Evolutionary conservation across 2,797 vertebrate genomes (phyloP).

Genomic region (Falco columbarius): DNA sequence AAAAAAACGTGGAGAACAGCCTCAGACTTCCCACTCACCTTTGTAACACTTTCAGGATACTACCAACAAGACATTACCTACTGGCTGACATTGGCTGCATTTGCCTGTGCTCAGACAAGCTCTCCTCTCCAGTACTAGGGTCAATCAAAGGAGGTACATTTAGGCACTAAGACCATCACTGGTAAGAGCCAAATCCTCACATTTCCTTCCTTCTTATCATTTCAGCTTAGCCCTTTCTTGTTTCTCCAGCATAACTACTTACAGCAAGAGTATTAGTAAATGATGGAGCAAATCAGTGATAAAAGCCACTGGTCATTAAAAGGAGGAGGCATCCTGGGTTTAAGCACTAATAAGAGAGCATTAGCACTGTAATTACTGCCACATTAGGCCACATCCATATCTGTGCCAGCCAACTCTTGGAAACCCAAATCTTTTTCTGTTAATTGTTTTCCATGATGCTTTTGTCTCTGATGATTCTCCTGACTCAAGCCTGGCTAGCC

Average conservation of each 20-base stretch:
- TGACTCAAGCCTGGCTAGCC: neutral
- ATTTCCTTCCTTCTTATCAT: neutral
- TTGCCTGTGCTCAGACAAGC: neutral
- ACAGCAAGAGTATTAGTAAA: conserved; percentile 29
- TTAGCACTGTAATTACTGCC: conserved; percentile 9
- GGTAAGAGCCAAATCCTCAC: neutral
- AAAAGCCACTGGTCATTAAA: conserved; percentile 37
- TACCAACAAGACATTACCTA: neutral
- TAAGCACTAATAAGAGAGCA: conserved; percentile 16
- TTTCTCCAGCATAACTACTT: neutral
- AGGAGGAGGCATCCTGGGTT: neutral
- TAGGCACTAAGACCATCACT: neutral
- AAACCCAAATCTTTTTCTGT: conserved; percentile 2
- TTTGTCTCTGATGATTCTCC: neutral
- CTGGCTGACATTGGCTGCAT: neutral
- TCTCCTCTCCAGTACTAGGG: neutral
- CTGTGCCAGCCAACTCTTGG: neutral
- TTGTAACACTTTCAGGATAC: neutral
- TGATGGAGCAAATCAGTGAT: conserved; percentile 5
- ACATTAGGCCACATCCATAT: neutral
- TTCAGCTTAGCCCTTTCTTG: neutral
- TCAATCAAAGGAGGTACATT: neutral
- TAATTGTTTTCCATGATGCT: neutral
- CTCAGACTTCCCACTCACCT: neutral
- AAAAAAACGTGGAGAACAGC: neutral